Conservation (phyloP, 2,888 invertebrate genomes). For the Lathronympha strigana region DNA sequence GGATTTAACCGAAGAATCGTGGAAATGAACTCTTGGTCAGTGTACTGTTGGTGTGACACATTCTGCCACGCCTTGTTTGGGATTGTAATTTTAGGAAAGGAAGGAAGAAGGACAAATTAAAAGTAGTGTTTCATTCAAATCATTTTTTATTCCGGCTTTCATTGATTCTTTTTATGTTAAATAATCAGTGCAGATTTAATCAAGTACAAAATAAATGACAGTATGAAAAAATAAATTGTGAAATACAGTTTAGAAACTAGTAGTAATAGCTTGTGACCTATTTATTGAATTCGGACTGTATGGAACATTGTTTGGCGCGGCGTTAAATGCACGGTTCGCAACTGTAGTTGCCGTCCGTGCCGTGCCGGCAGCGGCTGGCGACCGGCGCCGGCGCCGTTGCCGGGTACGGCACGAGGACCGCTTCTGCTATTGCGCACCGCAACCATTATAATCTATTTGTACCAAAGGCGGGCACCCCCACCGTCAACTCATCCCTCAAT, state of each 20-base stretch:
- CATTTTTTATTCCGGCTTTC: slow-evolving; percentile 71
- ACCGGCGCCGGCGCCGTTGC: neutral
- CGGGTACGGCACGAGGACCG: neutral
- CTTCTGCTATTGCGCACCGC: slow-evolving; percentile 17
- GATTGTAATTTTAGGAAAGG: neutral
- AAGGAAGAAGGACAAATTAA: slow-evolving; percentile 27
- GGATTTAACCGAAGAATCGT: too few relatives aligned
- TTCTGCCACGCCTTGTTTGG: neutral
- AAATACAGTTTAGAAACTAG: slow-evolving; percentile 57
- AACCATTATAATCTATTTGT: slow-evolving; percentile 52
- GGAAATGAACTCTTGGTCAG: neutral
- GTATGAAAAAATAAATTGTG: slow-evolving; percentile 60
- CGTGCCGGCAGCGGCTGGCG: slow-evolving; percentile 3
- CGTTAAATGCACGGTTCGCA: slow-evolving; percentile 4
- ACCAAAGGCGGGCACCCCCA: slow-evolving; percentile 52
- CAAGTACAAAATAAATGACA: slow-evolving; percentile 66
- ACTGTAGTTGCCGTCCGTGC: neutral
- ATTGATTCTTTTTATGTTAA: slow-evolving; percentile 67
- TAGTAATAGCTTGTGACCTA: slow-evolving; percentile 64
- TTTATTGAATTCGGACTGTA: slow-evolving; percentile 41
- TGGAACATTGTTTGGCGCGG: slow-evolving; percentile 32
- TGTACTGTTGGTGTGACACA: too few relatives aligned
- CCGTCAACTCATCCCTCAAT: slow-evolving; percentile 65
- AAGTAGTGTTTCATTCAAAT: slow-evolving; percentile 48
- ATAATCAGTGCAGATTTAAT: slow-evolving; percentile 76